phyloP scores from a whole-genome alignment of 1,140 invertebrate species.

The Harpegnathos saltator region DNA sequence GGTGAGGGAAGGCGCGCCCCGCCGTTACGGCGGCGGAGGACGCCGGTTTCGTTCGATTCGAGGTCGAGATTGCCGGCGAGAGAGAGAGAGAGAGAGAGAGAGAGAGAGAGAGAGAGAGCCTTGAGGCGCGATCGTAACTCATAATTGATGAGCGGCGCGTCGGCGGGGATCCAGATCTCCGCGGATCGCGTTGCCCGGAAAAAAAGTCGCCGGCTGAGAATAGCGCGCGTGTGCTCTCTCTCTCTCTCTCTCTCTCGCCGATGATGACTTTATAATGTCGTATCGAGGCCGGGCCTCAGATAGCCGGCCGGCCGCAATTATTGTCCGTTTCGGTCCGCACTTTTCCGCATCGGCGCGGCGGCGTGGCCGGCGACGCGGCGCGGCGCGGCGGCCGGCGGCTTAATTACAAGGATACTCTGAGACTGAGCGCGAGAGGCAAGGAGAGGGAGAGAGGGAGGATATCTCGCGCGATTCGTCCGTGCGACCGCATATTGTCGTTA shows the following conservation, averaged over 20 bases:
- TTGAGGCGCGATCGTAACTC: conserved; percentile 64
- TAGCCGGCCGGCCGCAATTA: conserved; percentile 22
- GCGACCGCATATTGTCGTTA: conserved; percentile 46
- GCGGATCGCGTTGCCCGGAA: conserved; percentile 42
- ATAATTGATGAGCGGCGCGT: conserved; percentile 63
- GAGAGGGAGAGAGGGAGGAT: background rate
- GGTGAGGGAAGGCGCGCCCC: no score
- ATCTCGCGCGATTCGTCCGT: conserved; percentile 8
- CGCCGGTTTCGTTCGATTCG: conserved; percentile 39
- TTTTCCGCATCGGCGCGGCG: conserved; percentile 55
- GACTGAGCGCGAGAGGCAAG: background rate
- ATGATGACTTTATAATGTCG: conserved; percentile 64
- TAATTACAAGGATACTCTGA: conserved; percentile 54
- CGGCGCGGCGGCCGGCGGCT: conserved; percentile 37
- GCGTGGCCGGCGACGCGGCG: conserved; percentile 40
- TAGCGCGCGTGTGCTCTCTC: conserved; percentile 39
- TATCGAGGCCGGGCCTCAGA: conserved; percentile 33
- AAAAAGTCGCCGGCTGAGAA: conserved; percentile 43
- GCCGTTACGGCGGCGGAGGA: conserved; percentile 44
- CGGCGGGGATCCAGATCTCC: conserved; percentile 60
- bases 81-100: no score
- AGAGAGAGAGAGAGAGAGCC: no score
- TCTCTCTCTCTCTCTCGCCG: background rate
- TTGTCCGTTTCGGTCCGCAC: conserved; percentile 60
- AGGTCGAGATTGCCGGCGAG: conserved; percentile 52